Evolutionary conservation across 2,888 invertebrate species (phyloP), one percentile per base, ranked within the genome.

Genomic region (Diogma glabrata): DNA sequence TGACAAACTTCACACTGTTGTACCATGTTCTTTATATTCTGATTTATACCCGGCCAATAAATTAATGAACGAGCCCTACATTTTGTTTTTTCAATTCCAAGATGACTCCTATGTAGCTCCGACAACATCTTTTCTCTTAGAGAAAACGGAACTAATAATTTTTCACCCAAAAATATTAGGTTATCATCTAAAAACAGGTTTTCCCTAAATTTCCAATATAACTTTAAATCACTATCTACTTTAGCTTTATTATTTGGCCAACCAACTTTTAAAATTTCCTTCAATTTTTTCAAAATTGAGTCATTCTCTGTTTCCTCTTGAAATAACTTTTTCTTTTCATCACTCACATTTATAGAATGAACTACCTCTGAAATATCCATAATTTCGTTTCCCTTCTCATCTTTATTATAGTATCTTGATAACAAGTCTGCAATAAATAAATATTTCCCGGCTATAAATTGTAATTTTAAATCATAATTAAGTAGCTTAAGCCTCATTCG

Each of bases 41-140:
- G 26, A 28, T 57, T 53, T 8, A 60, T 53, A 7, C 54, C 23
- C n/a, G 59, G 61, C 58, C 61, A 60, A 51, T 60, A 58, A 26
- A 60, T 47, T n/a, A 60, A 33, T 17, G 51, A 49, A 8, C 58
- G 53, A 8, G 59, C 60, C 52, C 57, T 57, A 9, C 46, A 16
- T 53, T 60, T 60, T 8, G 54, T 57, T 52, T 61, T 60, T 52
- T 57, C 57, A 17, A 60, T 53, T 14, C 60, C 60, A 26, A 59
- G 51, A 51, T 59, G 57, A 30, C 57, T 28, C 49, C 52, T 51
- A 55, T 61, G 60, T 22, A 60, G 9, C 9, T 7, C 9, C 24
- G 5, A 7, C 9, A 24, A 24, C 49, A 58, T 59, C 46, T 58
- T 49, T 24, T 52, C 48, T 46, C 55, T 54, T 17, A 58, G 52